A percentile compares a stretch with the other conserved stretches of the same genome.
These are phyloP conservation scores for Nyctibius bracteatus DNA, from an alignment of 2,113 vertebrate genomes.

Conservation along the genomic window DNA sequence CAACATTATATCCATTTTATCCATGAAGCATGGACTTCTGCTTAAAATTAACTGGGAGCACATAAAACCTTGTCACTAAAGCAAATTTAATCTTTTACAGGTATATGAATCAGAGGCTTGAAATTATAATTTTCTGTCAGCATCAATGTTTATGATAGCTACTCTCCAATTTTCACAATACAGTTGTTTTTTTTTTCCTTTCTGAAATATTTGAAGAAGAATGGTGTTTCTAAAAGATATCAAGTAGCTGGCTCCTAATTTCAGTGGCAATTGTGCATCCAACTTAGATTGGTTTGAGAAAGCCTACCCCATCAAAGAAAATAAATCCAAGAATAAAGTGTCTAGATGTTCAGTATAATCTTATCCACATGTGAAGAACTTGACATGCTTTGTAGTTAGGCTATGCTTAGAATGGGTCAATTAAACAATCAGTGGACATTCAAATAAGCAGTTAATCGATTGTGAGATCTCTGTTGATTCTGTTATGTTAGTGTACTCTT, in stretches of 20 bases:
- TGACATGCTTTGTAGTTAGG: background rate
- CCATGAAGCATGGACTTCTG: background rate
- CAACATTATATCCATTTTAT: background rate
- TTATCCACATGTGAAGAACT: background rate
- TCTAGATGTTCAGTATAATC: background rate
- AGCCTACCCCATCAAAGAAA: background rate
- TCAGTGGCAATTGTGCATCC: background rate
- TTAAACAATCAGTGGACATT: background rate
- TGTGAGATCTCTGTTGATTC: background rate
- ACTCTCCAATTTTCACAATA: background rate
- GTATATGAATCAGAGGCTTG: background rate
- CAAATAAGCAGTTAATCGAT: background rate
- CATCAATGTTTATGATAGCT: background rate
- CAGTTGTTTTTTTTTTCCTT: background rate
- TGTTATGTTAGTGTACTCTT: background rate
- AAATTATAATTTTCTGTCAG: background rate
- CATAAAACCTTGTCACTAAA: background rate
- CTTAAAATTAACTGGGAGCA: background rate
- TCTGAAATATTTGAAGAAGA: background rate
- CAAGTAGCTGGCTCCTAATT: background rate
- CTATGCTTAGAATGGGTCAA: background rate
- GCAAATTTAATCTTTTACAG: background rate
- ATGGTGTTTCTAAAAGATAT: background rate
- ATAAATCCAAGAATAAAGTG: background rate
- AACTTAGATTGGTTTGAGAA: background rate